Percentiles rank a stretch among this genome's conserved stretches.
These are phyloP conservation scores for Amiota communis DNA, from an alignment of 2,888 invertebrate genomes.

Conservation along the genomic window DNA sequence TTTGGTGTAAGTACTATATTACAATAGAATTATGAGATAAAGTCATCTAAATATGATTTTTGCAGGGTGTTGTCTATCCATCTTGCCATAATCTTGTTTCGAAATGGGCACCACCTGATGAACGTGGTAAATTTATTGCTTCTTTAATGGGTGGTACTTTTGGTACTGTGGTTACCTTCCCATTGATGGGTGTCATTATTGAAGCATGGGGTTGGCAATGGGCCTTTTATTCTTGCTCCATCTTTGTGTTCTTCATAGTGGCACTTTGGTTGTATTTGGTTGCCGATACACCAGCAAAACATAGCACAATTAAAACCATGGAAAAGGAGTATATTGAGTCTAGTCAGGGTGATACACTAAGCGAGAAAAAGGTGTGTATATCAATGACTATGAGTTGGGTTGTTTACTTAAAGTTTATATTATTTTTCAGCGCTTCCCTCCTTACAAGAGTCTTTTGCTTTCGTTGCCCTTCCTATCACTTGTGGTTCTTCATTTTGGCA, in stretches of 20 bases:
- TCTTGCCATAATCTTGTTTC: constrained; percentile 77
- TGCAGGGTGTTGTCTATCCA: constrained; percentile 63
- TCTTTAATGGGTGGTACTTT: constrained; percentile 83
- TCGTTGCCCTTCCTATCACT: constrained; percentile 83
- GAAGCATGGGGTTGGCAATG: constrained; percentile 79
- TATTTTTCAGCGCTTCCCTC: constrained; percentile 77
- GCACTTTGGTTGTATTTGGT: constrained; percentile 78
- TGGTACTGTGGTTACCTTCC: constrained; percentile 81
- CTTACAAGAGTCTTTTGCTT: constrained; percentile 76
- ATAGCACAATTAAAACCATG: constrained; percentile 77
- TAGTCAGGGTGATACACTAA: constrained; percentile 76
- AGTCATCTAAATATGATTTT: neutral
- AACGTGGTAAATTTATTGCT: constrained; percentile 82
- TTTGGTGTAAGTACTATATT: constrained; percentile 75
- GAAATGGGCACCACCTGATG: constrained; percentile 83
- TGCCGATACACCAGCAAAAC: constrained; percentile 78
- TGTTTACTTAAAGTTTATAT: neutral
- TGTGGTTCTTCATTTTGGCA: constrained; percentile 81
- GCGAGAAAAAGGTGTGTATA: constrained; percentile 75
- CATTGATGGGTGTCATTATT: constrained; percentile 79
- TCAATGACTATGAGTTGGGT: neutral
- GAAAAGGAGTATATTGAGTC: constrained; percentile 79
- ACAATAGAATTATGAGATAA: neutral
- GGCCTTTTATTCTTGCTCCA: constrained; percentile 79
- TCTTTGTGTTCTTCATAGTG: constrained; percentile 76